Evolutionary conservation across 2,888 invertebrate species (phyloP).

Genomic region (Drosophila picticornis): DNA sequence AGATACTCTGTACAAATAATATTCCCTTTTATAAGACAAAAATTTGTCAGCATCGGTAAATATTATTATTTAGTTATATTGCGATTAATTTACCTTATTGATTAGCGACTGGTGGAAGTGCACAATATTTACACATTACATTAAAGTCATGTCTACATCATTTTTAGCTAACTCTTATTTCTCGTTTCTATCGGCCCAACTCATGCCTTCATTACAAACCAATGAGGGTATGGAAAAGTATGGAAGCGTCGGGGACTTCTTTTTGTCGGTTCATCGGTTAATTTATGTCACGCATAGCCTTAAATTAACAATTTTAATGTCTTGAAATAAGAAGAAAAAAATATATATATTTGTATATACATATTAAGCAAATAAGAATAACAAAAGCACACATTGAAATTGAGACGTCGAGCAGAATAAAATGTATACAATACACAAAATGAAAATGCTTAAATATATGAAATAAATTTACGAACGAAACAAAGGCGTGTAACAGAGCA

Average conservation of each 20-base stretch:
- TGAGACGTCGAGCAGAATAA: constrained; percentile 69
- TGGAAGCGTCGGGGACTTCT: constrained; percentile 22
- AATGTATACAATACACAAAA: constrained; percentile 58
- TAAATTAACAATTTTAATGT: constrained; percentile 80
- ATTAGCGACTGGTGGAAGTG: neutral
- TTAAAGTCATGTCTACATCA: neutral
- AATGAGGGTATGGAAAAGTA: constrained; percentile 35
- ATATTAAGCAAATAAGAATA: constrained; percentile 32
- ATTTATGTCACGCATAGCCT: constrained; percentile 74
- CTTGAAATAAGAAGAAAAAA: constrained; percentile 26
- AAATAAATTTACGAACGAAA: constrained; percentile 69
- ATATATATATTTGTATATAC: constrained; percentile 18
- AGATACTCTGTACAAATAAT: constrained; percentile 5
- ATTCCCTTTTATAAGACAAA: neutral
- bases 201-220: neutral
- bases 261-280: constrained; percentile 67
- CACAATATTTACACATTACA: neutral
- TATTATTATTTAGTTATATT: neutral
- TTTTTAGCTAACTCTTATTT: neutral
- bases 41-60: neutral
- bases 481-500: constrained; percentile 68
- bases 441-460: constrained; percentile 64
- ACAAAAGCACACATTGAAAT: constrained; percentile 74
- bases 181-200: neutral
- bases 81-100: neutral